Base-by-base conservation (phyloP, 2,888 invertebrate genomes). In the Trachelus stipa region DNA sequence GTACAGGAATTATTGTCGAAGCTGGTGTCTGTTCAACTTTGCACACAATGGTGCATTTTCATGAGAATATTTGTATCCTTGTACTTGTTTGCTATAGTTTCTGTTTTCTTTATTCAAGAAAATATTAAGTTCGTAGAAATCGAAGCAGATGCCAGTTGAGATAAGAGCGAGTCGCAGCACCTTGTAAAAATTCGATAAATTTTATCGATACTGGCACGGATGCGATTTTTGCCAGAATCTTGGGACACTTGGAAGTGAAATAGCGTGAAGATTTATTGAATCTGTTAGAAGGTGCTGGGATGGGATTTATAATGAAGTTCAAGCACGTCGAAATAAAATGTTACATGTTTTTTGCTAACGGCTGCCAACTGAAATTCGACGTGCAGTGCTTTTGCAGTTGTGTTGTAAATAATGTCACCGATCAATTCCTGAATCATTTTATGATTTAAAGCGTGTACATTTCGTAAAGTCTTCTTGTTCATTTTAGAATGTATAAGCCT, bases 401-500 rank as follows among this genome's bases (percentile, higher is more conserved):
- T 85, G 83, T 87, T 89, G 88, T 88, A 89, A 79, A 89, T 89
- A 88, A 81, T 79, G 82, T 86, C 85, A 86, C 83, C 82, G 85
- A 86, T 87, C 84, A 84, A 87, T 87, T 85, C 84, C 83, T 83
- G 82, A 84, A 87, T 88, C 84, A 87, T 87, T 81, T 80, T 86
- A 85, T 84, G 86, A 87, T 85, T 84, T 84, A 83, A 85, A 83
- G 85, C 87, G 85, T 88, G 89, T 88, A 88, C 85, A 89, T 89
- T 89, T 86, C 87, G 86, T 86, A 86, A 87, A 84, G 82, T 88
- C 87, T 88, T 84, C 84, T 87, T 88, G 87, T 89, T 89, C 86
- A 87, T 88, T 89, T 89, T 87, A 87, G 87, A 87, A 86, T 89
- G 89, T 89, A 89, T 87, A 85, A 88, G 88, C 85, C 88, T 86